Evolutionary conservation across 2,888 invertebrate species (phyloP).

Genomic region (Metalampra italica): DNA sequence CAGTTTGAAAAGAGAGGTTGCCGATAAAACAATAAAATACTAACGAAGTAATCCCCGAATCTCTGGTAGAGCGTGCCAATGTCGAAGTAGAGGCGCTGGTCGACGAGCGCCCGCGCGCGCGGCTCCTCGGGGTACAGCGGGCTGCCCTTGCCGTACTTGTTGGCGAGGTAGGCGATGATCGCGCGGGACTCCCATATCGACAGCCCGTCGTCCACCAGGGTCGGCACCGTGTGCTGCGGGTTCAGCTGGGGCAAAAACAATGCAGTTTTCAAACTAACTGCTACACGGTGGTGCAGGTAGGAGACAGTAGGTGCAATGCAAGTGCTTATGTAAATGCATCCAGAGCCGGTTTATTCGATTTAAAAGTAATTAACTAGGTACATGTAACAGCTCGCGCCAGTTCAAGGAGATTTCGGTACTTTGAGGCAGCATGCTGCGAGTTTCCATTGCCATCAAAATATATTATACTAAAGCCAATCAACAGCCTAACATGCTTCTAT

Average conservation of each 20-base stretch:
- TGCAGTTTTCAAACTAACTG: background rate
- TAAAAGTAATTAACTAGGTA: conserved; percentile 4
- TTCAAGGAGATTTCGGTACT: conserved; percentile 8
- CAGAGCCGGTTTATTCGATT: background rate
- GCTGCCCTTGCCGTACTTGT: conserved; percentile 88
- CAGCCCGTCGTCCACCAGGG: conserved; percentile 90
- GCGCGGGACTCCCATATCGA: conserved; percentile 91
- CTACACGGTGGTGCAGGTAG: background rate
- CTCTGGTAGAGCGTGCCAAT: conserved; percentile 85
- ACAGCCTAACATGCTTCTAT: background rate
- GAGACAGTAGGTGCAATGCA: background rate
- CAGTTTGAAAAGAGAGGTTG: too few species aligned
- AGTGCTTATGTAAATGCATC: background rate
- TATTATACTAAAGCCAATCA: too few species aligned
- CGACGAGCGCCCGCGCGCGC: conserved; percentile 85
- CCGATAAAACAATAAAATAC: conserved; percentile 41
- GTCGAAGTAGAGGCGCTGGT: conserved; percentile 89
- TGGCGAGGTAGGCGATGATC: conserved; percentile 87
- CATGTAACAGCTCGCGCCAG: conserved; percentile 7
- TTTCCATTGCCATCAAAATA: too few species aligned
- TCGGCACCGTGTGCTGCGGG: conserved; percentile 91
- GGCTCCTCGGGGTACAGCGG: conserved; percentile 88
- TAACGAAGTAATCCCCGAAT: conserved; percentile 85
- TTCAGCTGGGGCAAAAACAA: conserved; percentile 80
- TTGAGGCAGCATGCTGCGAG: background rate